These are phyloP conservation scores for Dasysyrphus tricinctus DNA, from an alignment of 2,888 invertebrate species.

Conservation along the genomic window DNA sequence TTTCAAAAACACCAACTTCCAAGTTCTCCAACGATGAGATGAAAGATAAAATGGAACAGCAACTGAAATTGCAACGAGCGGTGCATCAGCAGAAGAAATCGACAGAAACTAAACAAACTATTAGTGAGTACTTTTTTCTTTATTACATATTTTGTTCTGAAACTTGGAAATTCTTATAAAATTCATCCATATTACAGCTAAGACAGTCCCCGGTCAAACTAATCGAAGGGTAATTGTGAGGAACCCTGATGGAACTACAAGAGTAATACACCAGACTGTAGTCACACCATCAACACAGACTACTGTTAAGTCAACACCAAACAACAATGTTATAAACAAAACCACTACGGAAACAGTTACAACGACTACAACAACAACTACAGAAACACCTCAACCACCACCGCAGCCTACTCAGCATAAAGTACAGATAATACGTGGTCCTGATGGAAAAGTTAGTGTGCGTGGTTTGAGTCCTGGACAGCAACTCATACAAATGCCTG, in stretches of 20 bases:
- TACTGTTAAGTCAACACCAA: constrained; percentile 86
- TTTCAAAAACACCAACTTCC: constrained; percentile 85
- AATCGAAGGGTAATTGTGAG: constrained; percentile 83
- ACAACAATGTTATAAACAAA: constrained; percentile 83
- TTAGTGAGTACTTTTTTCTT: constrained; percentile 69
- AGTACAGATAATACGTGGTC: constrained; percentile 95
- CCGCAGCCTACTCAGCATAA: constrained; percentile 87
- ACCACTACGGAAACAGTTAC: constrained; percentile 15
- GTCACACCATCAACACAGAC: constrained; percentile 85
- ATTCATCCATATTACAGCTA: constrained; percentile 26
- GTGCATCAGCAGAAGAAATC: constrained; percentile 95
- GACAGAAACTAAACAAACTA: constrained; percentile 85
- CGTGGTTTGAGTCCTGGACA: constrained; percentile 96
- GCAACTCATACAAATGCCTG: constrained; percentile 95
- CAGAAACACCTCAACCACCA: constrained; percentile 86
- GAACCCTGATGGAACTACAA: constrained; percentile 86
- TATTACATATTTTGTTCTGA: neutral
- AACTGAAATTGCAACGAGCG: constrained; percentile 93
- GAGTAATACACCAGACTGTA: constrained; percentile 87
- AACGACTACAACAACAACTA: constrained; percentile 84
- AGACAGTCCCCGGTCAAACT: constrained; percentile 77
- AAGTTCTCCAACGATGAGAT: constrained; percentile 85
- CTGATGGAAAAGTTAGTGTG: constrained; percentile 96
- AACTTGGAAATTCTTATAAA: neutral
- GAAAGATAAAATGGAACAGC: constrained; percentile 96